Evolutionary conservation across 37 sponge, comb jelly and placozoan species (phyloP).

Genomic region (Tethya wilhelma): DNA sequence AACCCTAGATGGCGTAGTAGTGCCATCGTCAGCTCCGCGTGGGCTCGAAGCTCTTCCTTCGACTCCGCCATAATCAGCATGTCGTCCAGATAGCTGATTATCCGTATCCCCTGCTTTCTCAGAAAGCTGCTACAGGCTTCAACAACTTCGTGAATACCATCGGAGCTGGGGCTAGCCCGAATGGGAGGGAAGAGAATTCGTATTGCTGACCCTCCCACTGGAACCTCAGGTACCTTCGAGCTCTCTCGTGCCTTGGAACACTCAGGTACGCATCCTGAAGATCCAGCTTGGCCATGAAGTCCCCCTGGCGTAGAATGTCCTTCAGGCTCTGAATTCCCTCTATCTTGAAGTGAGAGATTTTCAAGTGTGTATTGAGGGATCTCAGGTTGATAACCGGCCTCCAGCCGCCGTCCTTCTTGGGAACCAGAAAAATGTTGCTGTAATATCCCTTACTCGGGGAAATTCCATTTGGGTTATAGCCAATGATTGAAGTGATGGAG

Average conservation of each 20-base stretch:
- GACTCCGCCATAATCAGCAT: constrained; percentile 15
- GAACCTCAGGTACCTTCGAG: constrained; percentile 2
- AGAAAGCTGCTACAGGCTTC: constrained; percentile 18
- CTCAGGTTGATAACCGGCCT: no score
- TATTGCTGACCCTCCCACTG: no score
- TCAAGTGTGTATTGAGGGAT: not conserved
- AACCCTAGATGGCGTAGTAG: constrained; percentile 10
- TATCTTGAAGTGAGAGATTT: constrained; percentile 7
- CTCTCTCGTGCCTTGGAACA: not conserved
- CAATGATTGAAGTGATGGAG: no score
- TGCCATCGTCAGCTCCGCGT: not conserved
- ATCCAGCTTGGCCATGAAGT: constrained; percentile 11
- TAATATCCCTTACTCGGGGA: no score
- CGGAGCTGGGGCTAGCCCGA: constrained; percentile 30
- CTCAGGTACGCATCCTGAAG: constrained; percentile 24
- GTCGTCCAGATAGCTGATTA: constrained; percentile 33
- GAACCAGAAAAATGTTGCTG: constrained; percentile 22
- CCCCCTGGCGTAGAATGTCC: not conserved
- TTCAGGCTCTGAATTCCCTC: not conserved
- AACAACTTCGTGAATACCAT: constrained; percentile 30
- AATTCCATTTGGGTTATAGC: no score
- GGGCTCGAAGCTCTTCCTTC: not conserved
- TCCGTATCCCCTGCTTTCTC: constrained; percentile 12
- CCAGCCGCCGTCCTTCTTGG: constrained; percentile 24
- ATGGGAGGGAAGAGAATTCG: constrained; percentile 15